A percentile compares a stretch with the other conserved stretches of the same genome.
Evolutionary conservation across 1,140 invertebrate genomes (phyloP).

Genomic region (Drosophila parvula): DNA sequence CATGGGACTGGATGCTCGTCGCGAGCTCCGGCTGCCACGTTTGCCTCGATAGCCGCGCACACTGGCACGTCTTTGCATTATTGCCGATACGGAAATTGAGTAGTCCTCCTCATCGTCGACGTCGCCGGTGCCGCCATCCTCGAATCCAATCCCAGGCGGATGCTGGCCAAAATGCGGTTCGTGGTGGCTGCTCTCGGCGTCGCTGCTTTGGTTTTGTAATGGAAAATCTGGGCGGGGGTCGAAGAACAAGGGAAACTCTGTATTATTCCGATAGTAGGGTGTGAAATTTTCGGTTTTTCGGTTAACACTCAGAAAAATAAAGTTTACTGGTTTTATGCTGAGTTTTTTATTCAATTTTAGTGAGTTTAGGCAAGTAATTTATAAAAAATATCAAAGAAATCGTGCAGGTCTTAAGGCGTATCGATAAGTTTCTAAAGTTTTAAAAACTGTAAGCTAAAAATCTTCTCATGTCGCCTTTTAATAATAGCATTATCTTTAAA

Average conservation of each 20-base stretch:
- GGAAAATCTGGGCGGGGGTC: slow-evolving; percentile 53
- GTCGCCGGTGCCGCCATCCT: slow-evolving; percentile 61
- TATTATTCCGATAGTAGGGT: background rate
- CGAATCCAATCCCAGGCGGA: slow-evolving; percentile 25
- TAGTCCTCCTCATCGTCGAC: slow-evolving; percentile 90
- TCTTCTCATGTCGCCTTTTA: no score
- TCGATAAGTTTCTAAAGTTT: no score
- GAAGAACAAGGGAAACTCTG: no score
- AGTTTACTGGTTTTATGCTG: rapidly evolving
- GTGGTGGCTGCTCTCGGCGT: slow-evolving; percentile 58
- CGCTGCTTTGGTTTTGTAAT: slow-evolving; percentile 68
- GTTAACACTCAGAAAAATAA: background rate
- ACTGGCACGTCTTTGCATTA: slow-evolving; percentile 90
- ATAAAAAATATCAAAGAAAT: no score
- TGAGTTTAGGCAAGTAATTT: background rate
- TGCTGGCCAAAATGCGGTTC: slow-evolving; percentile 31
- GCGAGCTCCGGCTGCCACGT: slow-evolving; percentile 85
- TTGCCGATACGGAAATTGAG: slow-evolving; percentile 91
- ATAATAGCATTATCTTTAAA: no score
- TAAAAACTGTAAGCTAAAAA: no score
- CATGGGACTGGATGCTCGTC: slow-evolving; percentile 90
- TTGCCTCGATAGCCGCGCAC: slow-evolving; percentile 86
- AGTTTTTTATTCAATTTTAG: no score
- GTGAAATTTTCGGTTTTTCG: background rate
- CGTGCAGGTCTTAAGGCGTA: no score